A percentile compares a stretch with the other conserved stretches of the same genome.
These are phyloP conservation scores for Drosophila barbarae DNA, from an alignment of 2,888 invertebrate species.

Conservation along the genomic window DNA sequence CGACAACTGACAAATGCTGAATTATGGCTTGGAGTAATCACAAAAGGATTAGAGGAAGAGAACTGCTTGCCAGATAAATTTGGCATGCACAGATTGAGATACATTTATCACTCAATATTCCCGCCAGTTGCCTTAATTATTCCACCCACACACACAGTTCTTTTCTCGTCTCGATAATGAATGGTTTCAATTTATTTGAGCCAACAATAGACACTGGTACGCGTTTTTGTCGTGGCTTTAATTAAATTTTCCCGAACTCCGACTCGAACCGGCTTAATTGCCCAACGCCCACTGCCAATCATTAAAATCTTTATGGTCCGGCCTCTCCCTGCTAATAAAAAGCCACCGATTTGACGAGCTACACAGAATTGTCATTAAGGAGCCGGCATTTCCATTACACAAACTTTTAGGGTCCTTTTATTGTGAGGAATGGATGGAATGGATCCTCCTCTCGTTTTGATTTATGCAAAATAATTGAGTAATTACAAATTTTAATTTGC, in stretches of 20 bases:
- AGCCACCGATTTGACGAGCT: slow-evolving; percentile 55
- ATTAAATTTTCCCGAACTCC: slow-evolving; percentile 54
- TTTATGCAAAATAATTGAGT: slow-evolving; percentile 71
- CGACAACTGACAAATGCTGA: slow-evolving; percentile 25
- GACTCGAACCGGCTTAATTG: slow-evolving; percentile 49
- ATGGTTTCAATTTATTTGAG: slow-evolving; percentile 50
- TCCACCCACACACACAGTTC: slow-evolving; percentile 11
- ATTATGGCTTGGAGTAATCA: slow-evolving; percentile 26
- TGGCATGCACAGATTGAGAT: slow-evolving; percentile 30
- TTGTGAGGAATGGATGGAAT: neutral
- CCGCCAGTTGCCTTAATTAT: slow-evolving; percentile 23
- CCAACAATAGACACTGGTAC: slow-evolving; percentile 37
- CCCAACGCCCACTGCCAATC: slow-evolving; percentile 48
- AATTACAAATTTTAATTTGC: slow-evolving; percentile 63
- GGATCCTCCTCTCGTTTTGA: slow-evolving; percentile 57
- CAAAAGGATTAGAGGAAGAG: slow-evolving; percentile 19
- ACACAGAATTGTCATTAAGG: slow-evolving; percentile 68
- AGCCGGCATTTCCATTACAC: slow-evolving; percentile 14
- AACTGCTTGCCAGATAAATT: slow-evolving; percentile 10
- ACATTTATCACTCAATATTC: slow-evolving; percentile 37
- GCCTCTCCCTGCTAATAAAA: slow-evolving; percentile 49
- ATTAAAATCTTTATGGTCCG: slow-evolving; percentile 50
- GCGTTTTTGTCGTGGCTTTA: slow-evolving; percentile 45
- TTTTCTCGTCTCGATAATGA: slow-evolving; percentile 31
- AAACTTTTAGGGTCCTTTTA: slow-evolving; percentile 38